Base-by-base conservation (phyloP, 2,888 invertebrate genomes). In the Xanthorhoe designata region DNA sequence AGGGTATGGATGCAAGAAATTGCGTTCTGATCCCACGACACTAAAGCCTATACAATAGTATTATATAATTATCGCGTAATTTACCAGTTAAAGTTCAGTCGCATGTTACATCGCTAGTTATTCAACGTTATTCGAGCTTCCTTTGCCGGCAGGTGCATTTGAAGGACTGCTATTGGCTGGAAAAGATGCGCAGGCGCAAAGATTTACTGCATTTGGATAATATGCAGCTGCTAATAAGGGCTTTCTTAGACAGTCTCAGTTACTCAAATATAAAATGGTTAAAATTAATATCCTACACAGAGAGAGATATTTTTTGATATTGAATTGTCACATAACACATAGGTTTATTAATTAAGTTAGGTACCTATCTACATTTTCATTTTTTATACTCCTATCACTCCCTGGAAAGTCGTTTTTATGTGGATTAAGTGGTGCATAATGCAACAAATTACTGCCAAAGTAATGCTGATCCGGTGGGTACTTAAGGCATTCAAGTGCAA, bases 61-160 rank as follows among this genome's bases (percentile, higher is more conserved):
- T 64, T 63, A 66, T 52, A 53, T 63, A 63, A 62, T 52, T 18
- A 42, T 15, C 53, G 35, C 45, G 47, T 42, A 55, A 60, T 61
- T 60, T 60, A 68, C 42, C 59, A 56, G 62, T 60, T 53, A 64
- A 68, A 64, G 64, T 68, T 68, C 75, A 75, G 79, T 75, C 60
- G 67, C 63, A 61, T 32, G 32, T 42, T 42, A 83, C 75, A 79
- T 78, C 79, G 72, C 72, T 73, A 74, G 32, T 32, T 32, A 7
- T 32, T 32, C 32, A 6, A 81, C 70, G 79, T 84, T 82, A 82
- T 86, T 86, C 84, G 80, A 83, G 75, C 88, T 90, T 91, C 91
- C 90, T 89, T 74, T 83, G 81, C 68, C 73, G 85, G 87, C 91
- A 91, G 91, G 91, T 91, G 91, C 87, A 79, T 54, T 68, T 70